Evolutionary conservation across 2,797 vertebrate species (phyloP).

Genomic region (Aeoliscus strigatus): DNA sequence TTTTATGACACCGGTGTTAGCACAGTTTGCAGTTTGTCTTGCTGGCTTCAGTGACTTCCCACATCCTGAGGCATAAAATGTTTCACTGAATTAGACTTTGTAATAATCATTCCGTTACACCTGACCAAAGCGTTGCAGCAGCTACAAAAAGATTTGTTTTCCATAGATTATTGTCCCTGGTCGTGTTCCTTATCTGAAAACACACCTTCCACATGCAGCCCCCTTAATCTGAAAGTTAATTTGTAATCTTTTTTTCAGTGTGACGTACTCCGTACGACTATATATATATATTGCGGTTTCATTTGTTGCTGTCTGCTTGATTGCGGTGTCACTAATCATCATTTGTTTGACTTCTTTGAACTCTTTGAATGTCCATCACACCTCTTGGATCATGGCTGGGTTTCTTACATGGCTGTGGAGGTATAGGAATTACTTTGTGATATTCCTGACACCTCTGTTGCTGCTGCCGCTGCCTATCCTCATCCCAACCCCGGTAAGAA

Average conservation of each 20-base stretch:
- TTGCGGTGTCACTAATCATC: conserved; percentile 3
- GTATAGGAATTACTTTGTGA: conserved; percentile 75
- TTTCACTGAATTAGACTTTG: no score
- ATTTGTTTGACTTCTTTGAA: conserved; percentile 41
- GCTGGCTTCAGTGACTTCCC: no score
- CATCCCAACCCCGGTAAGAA: conserved; percentile 74
- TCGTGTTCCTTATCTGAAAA: conserved; percentile 10
- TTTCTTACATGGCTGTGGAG: conserved; percentile 61
- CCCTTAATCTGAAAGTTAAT: conserved; percentile 41
- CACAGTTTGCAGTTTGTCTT: no score
- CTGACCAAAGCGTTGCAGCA: neutral
- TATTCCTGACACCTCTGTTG: conserved; percentile 72
- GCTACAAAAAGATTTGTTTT: neutral
- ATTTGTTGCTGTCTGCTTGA: conserved; percentile 8
- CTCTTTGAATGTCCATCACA: conserved; percentile 18
- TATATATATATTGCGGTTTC: conserved; percentile 36
- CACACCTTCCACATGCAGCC: conserved; percentile 2
- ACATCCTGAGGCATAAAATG: no score
- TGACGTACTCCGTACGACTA: conserved; percentile 3
- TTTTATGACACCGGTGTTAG: neutral
- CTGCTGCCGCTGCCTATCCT: conserved; percentile 74
- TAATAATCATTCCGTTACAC: neutral
- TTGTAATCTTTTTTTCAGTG: conserved; percentile 28
- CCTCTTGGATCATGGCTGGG: conserved; percentile 55
- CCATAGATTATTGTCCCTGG: neutral